These are phyloP conservation scores for Orycteropus afer DNA, from an alignment of 2,113 vertebrate genomes.

Conservation along the genomic window DNA sequence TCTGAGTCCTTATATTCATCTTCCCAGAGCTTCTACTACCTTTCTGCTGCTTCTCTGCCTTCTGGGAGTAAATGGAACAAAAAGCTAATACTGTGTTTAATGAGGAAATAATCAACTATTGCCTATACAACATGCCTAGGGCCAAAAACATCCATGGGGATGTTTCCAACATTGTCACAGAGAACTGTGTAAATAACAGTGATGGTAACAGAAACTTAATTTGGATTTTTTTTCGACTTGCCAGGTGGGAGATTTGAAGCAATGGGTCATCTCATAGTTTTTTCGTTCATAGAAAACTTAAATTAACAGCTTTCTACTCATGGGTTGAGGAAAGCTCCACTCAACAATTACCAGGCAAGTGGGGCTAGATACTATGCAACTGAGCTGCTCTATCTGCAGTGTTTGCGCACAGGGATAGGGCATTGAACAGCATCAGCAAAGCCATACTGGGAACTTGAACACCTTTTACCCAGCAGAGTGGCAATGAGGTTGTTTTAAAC, in stretches of 20 bases:
- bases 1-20: not conserved
- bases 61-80: conserved; percentile 37
- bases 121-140: not conserved
- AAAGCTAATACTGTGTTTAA: conserved; percentile 41
- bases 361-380: not conserved
- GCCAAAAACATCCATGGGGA: not conserved
- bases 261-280: not conserved
- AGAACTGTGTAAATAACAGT: conserved; percentile 34
- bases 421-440: not conserved
- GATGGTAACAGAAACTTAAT: conserved; percentile 4
- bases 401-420: not conserved
- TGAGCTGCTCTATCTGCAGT: not conserved
- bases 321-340: not conserved
- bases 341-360: not conserved
- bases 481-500: conserved; percentile 7
- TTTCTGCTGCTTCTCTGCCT: conserved; percentile 11
- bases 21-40: conserved; percentile 28
- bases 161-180: conserved; percentile 23
- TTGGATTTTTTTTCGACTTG: conserved; percentile 48
- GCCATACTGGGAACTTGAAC: not conserved
- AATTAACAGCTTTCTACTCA: not conserved
- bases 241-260: not conserved
- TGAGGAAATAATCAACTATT: conserved; percentile 48
- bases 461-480: conserved; percentile 48
- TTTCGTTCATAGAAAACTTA: conserved; percentile 16